Evolutionary conservation across 2,797 vertebrate genomes (phyloP).

Genomic region (Rhinoraja longicauda): DNA sequence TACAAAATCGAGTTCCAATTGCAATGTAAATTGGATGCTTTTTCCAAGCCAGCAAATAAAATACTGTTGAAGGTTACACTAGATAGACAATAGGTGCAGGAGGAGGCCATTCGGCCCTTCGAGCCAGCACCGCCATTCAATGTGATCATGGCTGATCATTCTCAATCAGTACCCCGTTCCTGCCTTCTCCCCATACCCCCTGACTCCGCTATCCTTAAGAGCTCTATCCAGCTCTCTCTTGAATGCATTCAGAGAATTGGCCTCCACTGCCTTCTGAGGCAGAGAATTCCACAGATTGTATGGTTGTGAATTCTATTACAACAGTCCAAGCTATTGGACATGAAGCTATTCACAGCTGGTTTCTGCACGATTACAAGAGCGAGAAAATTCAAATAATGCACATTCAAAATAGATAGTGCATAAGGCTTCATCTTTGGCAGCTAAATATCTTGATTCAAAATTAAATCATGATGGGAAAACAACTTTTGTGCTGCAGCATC

Average conservation of each 20-base stretch:
- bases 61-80: too few species aligned
- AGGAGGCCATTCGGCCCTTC: too few species aligned
- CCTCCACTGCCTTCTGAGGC: too few species aligned
- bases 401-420: background rate
- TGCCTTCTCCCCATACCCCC: too few species aligned
- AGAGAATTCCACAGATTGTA: background rate
- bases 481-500: background rate
- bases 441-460: constrained; percentile 7
- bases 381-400: background rate
- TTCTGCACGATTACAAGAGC: background rate
- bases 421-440: background rate
- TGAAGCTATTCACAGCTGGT: background rate
- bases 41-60: too few species aligned
- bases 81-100: too few species aligned
- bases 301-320: background rate
- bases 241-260: too few species aligned
- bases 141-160: too few species aligned
- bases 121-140: too few species aligned
- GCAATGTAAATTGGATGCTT: background rate
- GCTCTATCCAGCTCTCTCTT: too few species aligned
- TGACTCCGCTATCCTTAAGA: too few species aligned
- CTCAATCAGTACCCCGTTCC: too few species aligned
- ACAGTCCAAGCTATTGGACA: background rate
- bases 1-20: background rate
- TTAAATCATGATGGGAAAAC: background rate